phyloP scores from a whole-genome alignment of 2,888 invertebrate species.

The Drosophila helvetica region DNA sequence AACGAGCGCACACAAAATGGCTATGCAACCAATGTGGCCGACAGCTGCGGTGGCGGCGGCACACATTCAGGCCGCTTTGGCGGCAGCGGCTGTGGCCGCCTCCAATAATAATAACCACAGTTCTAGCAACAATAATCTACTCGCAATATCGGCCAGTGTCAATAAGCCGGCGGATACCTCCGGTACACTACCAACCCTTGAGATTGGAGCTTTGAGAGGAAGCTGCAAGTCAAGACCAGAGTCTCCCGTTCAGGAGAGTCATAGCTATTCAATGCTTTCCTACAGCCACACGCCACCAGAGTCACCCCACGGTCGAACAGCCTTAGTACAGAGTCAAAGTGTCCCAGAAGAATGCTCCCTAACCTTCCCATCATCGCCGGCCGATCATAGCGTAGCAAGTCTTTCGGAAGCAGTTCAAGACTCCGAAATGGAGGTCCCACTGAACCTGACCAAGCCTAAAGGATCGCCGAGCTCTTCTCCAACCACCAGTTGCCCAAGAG shows the following conservation, averaged over 20 bases:
- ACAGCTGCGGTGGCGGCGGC: constrained; percentile 90
- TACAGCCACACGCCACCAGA: constrained; percentile 66
- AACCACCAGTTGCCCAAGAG: constrained; percentile 50
- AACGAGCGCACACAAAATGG: constrained; percentile 37
- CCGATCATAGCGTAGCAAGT: constrained; percentile 22
- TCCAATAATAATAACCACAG: constrained; percentile 51
- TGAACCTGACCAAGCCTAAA: constrained; percentile 95
- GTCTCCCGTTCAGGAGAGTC: constrained; percentile 39
- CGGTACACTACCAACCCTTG: constrained; percentile 5
- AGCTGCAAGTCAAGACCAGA: constrained; percentile 32
- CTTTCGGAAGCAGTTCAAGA: constrained; percentile 85
- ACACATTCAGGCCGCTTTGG: constrained; percentile 85
- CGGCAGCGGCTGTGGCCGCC: constrained; percentile 78
- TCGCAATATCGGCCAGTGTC: constrained; percentile 1
- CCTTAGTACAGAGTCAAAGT: constrained; percentile 4
- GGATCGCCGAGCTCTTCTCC: constrained; percentile 86
- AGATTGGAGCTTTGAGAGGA: constrained; percentile 14
- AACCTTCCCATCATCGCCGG: constrained; percentile 43
- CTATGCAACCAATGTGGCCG: constrained; percentile 81
- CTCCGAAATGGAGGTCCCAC: constrained; percentile 92
- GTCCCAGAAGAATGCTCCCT: constrained; percentile 20
- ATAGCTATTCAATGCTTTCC: constrained; percentile 26
- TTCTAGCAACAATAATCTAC: constrained; percentile 34
- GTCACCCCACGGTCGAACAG: constrained; percentile 50
- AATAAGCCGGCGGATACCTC: constrained; percentile 19